These are phyloP conservation scores for Clanis bilineata DNA, from an alignment of 2,888 invertebrate species.

Conservation along the genomic window DNA sequence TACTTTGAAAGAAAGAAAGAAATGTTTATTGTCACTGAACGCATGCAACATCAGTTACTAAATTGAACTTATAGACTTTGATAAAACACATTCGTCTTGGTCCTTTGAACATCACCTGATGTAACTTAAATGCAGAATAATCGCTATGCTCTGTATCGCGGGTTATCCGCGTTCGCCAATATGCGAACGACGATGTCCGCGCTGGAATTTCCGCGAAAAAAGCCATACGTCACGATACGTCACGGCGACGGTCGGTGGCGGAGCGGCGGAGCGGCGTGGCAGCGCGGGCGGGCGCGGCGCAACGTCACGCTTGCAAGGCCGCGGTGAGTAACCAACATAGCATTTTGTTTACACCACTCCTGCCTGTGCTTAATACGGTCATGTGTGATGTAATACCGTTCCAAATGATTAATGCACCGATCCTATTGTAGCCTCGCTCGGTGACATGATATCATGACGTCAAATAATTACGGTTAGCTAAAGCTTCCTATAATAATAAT, in stretches of 20 bases:
- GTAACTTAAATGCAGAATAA: constrained; percentile 15
- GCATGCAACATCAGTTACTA: too few species aligned
- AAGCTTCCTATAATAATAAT: too few species aligned
- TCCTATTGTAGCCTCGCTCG: background rate
- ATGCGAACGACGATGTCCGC: constrained; percentile 65
- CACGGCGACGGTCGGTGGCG: constrained; percentile 37
- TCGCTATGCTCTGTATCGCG: constrained; percentile 18
- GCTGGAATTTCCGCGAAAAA: constrained; percentile 79
- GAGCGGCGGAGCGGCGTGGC: background rate
- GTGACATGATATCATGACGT: background rate
- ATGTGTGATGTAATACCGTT: constrained; percentile 28
- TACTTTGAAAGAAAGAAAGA: background rate
- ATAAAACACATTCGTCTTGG: too few species aligned
- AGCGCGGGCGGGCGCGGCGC: constrained; percentile 42
- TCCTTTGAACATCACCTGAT: constrained; percentile 3
- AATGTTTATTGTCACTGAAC: too few species aligned
- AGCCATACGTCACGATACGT: constrained; percentile 63
- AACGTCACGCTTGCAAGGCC: constrained; percentile 69
- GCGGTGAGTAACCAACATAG: constrained; percentile 47
- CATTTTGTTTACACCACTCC: constrained; percentile 45
- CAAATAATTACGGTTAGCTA: background rate
- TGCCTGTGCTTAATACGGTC: constrained; percentile 41
- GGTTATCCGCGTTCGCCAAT: constrained; percentile 33
- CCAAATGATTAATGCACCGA: background rate
- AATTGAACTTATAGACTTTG: too few species aligned